These are phyloP conservation scores for Sesia bembeciformis DNA, from an alignment of 2,888 invertebrate species.

Conservation along the genomic window DNA sequence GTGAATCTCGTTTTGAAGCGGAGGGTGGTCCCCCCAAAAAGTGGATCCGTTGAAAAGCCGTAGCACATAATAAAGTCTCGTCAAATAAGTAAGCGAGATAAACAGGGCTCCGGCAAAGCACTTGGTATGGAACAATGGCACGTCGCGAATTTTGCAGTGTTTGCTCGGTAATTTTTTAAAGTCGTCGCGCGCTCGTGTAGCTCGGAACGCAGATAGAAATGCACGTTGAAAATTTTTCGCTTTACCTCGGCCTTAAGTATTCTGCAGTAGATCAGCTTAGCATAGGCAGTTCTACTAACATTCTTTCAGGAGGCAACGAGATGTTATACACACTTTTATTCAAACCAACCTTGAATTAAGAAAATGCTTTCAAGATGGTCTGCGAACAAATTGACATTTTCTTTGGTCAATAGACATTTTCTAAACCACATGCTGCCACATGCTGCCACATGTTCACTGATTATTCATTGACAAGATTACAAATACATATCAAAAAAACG, in stretches of 20 bases:
- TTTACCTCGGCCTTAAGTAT: background rate
- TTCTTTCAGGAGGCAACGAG: no score
- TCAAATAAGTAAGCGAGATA: slow-evolving; percentile 41
- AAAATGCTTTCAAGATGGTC: no score
- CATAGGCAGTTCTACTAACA: no score
- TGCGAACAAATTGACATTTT: no score
- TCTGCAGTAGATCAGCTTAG: no score
- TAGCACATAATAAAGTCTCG: slow-evolving; percentile 41
- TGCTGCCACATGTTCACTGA: no score
- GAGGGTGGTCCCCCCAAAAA: background rate
- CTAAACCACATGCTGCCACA: no score
- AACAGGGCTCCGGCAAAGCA: slow-evolving; percentile 15
- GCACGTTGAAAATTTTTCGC: background rate
- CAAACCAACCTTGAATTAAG: no score
- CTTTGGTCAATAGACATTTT: no score
- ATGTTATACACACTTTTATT: no score
- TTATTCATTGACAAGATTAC: no score
- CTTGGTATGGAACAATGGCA: slow-evolving; percentile 10
- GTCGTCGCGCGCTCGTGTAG: slow-evolving; percentile 10
- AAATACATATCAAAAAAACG: no score
- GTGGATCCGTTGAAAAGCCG: slow-evolving; percentile 23
- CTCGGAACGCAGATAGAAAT: slow-evolving; percentile 7
- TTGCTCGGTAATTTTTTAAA: slow-evolving; percentile 36
- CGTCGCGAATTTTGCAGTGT: slow-evolving; percentile 23
- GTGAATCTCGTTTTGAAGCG: background rate